phyloP scores from a whole-genome alignment of 2,113 vertebrate genomes.

The Lepisosteus osseus region DNA sequence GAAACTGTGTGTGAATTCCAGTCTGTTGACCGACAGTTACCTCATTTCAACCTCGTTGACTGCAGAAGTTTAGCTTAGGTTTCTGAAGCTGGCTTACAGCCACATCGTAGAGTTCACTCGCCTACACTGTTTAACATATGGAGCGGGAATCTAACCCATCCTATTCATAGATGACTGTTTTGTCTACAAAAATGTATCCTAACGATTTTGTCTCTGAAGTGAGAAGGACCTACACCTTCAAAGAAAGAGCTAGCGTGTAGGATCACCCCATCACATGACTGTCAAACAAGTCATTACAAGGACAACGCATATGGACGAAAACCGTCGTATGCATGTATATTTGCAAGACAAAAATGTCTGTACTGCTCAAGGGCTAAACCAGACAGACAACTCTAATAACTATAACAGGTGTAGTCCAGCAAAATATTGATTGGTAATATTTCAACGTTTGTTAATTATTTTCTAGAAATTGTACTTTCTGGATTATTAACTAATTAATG shows the following conservation, averaged over 20 bases:
- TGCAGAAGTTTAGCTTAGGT: too few species aligned
- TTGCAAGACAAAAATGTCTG: too few species aligned
- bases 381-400: too few species aligned
- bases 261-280: constrained; percentile 23
- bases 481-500: too few species aligned
- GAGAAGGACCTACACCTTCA: constrained; percentile 7
- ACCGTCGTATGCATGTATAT: too few species aligned
- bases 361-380: too few species aligned
- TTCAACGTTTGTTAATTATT: too few species aligned
- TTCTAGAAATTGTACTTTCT: too few species aligned
- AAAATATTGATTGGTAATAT: too few species aligned
- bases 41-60: neutral
- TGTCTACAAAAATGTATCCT: constrained; percentile 22
- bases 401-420: too few species aligned
- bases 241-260: neutral
- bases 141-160: constrained; percentile 43
- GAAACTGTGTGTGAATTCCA: too few species aligned
- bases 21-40: neutral
- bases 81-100: constrained; percentile 34
- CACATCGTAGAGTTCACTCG: constrained; percentile 46
- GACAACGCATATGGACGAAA: neutral
- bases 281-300: too few species aligned
- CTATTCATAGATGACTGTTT: constrained; percentile 31
- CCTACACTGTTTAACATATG: constrained; percentile 35
- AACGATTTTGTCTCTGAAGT: neutral